Conservation (phyloP, 2,888 invertebrate species). For the Plutella xylostella region DNA sequence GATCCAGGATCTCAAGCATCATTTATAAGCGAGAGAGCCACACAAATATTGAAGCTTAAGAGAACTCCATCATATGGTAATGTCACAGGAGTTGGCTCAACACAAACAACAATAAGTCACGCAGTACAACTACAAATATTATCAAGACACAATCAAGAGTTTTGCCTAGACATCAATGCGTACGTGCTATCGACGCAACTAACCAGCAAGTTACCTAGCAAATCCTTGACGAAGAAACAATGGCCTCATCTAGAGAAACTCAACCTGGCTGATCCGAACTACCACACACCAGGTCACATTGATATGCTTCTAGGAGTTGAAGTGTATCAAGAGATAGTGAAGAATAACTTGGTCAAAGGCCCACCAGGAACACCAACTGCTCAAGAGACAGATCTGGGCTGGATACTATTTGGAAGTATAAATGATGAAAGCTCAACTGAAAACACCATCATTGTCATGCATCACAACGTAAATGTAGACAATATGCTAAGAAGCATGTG, state of each 20-base stretch:
- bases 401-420: neutral
- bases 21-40: slow-evolving; percentile 6
- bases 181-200: slow-evolving; percentile 4
- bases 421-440: neutral
- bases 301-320: slow-evolving; percentile 2
- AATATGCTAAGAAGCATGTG: no score
- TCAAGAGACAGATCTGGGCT: neutral
- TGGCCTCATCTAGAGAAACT: slow-evolving; percentile 4
- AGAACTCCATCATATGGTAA: neutral
- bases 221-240: neutral
- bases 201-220: slow-evolving; percentile 5
- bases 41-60: slow-evolving; percentile 3
- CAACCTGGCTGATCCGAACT: slow-evolving; percentile 5
- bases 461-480: no score
- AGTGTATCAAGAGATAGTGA: slow-evolving; percentile 2
- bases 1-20: slow-evolving; percentile 7
- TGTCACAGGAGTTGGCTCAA: slow-evolving; percentile 7
- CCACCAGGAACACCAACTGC: slow-evolving; percentile 1
- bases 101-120: slow-evolving; percentile 2
- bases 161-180: slow-evolving; percentile 2
- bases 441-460: neutral
- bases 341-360: neutral
- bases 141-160: neutral
- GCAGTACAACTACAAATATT: neutral
- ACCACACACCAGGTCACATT: slow-evolving; percentile 5